These are phyloP conservation scores for Chrosomus eos DNA, from an alignment of 2,797 vertebrate species.

Conservation along the genomic window DNA sequence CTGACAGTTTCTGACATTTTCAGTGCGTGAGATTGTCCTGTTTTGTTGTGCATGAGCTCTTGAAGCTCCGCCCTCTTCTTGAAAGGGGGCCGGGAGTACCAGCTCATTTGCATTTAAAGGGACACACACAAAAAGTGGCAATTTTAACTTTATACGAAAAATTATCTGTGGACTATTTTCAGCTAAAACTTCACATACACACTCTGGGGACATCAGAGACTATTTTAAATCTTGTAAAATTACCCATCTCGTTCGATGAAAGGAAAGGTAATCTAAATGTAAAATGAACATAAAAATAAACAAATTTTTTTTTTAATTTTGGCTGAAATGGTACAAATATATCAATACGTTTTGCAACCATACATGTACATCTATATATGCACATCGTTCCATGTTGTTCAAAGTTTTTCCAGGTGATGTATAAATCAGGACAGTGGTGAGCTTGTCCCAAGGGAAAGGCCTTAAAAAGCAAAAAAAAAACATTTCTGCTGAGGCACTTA, in stretches of 20 bases:
- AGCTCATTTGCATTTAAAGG: no score
- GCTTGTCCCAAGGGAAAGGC: not conserved
- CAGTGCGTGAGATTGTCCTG: no score
- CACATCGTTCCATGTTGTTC: not conserved
- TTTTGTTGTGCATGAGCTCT: no score
- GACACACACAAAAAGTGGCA: no score
- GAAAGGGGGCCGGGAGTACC: no score
- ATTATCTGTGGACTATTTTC: not conserved
- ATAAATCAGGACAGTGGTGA: not conserved
- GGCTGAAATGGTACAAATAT: not conserved
- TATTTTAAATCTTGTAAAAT: no score
- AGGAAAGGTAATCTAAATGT: not conserved
- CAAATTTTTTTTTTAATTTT: not conserved
- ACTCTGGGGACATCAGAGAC: no score
- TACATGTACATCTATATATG: not conserved
- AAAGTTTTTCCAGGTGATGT: not conserved
- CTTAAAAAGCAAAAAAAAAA: not conserved
- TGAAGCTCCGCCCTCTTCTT: no score
- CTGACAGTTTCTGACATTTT: no score
- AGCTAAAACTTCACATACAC: no score
- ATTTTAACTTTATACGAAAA: no score
- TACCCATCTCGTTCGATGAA: not conserved
- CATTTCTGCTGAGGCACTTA: not conserved
- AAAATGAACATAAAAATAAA: not conserved
- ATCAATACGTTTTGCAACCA: not conserved